A percentile compares a stretch with the other conserved stretches of the same genome.
These are phyloP conservation scores for Myiagra hebetior DNA, from an alignment of 2,113 vertebrate genomes.

Conservation along the genomic window DNA sequence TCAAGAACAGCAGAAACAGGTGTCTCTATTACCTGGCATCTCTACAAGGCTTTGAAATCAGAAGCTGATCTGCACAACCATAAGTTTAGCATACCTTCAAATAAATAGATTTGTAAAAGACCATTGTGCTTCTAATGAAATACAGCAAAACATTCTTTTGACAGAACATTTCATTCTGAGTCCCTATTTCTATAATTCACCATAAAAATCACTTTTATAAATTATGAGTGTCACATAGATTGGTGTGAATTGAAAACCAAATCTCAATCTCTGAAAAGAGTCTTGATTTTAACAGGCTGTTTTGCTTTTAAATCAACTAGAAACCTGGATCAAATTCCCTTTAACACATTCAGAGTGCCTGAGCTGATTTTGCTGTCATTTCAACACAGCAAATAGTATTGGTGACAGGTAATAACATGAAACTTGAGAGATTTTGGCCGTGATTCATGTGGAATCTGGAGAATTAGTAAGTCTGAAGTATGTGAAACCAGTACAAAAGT, in stretches of 20 bases:
- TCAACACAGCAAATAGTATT: not conserved
- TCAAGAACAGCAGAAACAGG: not conserved
- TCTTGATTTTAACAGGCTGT: not conserved
- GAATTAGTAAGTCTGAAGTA: not conserved
- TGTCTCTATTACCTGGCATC: not conserved
- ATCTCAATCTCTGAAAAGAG: not conserved
- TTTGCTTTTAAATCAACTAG: not conserved
- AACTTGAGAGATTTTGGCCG: not conserved
- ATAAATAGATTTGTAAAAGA: not conserved
- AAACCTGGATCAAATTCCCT: not conserved
- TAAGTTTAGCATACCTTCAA: not conserved
- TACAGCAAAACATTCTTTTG: not conserved
- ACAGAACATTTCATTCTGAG: not conserved
- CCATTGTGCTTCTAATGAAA: not conserved
- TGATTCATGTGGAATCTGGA: not conserved
- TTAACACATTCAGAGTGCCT: not conserved
- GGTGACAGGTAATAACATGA: not conserved
- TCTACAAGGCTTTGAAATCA: not conserved
- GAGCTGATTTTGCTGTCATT: not conserved
- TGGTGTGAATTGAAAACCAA: not conserved
- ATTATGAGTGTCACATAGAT: not conserved
- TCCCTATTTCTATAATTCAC: not conserved
- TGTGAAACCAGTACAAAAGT: not conserved
- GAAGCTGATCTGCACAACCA: not conserved
- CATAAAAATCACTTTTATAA: not conserved